phyloP scores from a whole-genome alignment of 2,888 invertebrate genomes.

The Dryocosmus kuriphilus region DNA sequence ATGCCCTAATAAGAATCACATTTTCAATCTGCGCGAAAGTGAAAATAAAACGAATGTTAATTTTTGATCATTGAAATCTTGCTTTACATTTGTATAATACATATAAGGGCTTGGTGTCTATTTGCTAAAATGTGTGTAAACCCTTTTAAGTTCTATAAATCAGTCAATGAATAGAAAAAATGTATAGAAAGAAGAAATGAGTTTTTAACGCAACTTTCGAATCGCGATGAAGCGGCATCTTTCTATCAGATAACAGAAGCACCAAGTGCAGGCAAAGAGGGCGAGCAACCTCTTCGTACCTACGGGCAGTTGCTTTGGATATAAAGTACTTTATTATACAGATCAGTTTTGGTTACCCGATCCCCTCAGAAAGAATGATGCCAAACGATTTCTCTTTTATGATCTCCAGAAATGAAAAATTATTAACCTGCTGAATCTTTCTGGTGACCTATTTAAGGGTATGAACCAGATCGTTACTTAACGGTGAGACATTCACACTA shows the following conservation, averaged over 20 bases:
- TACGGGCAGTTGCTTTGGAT: constrained; percentile 54
- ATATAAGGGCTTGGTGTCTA: not conserved
- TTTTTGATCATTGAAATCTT: no score
- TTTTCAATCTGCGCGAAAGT: not conserved
- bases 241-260: constrained; percentile 70
- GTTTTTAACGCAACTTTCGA: constrained; percentile 54
- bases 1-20: not conserved
- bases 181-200: constrained; percentile 27
- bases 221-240: constrained; percentile 63
- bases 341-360: constrained; percentile 35
- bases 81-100: no score
- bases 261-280: constrained; percentile 66
- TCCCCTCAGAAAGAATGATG: constrained; percentile 18
- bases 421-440: not conserved
- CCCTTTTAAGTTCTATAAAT: not conserved
- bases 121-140: not conserved
- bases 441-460: not conserved
- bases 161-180: constrained; percentile 21
- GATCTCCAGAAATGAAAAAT: constrained; percentile 12
- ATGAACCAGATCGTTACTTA: not conserved
- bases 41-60: not conserved
- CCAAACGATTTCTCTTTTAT: constrained; percentile 37
- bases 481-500: not conserved
- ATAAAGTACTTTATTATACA: constrained; percentile 27
- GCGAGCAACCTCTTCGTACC: constrained; percentile 65